A percentile compares a stretch with the other conserved stretches of the same genome.
phyloP scores from a whole-genome alignment of 2,888 invertebrate species.

The Proisotoma minuta region DNA sequence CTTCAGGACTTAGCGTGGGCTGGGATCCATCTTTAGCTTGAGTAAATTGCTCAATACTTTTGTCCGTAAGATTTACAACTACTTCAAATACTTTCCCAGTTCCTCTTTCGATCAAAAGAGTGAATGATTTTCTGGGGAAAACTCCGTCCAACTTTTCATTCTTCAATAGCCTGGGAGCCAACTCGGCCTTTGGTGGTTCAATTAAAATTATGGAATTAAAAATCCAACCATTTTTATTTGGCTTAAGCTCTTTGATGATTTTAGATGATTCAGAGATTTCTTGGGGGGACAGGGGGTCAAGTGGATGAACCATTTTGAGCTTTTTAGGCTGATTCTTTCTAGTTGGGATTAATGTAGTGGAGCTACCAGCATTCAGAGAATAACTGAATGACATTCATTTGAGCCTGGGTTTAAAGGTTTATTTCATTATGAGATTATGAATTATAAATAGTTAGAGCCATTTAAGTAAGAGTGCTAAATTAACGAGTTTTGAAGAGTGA shows the following conservation, averaged over 20 bases:
- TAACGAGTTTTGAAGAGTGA: too few relatives aligned
- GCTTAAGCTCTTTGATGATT: constrained; percentile 19
- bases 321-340: background rate
- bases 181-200: constrained; percentile 32
- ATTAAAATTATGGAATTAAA: constrained; percentile 38
- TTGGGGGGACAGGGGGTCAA: constrained; percentile 32
- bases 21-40: constrained; percentile 26
- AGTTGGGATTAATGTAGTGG: background rate
- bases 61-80: constrained; percentile 30
- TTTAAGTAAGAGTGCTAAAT: too few relatives aligned
- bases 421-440: too few relatives aligned
- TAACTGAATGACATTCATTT: too few relatives aligned
- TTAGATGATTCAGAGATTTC: constrained; percentile 29
- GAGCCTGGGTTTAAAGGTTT: too few relatives aligned
- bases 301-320: constrained; percentile 26
- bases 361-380: too few relatives aligned
- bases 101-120: constrained; percentile 30
- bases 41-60: constrained; percentile 27
- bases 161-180: constrained; percentile 21
- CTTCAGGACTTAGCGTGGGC: constrained; percentile 38
- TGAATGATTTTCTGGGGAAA: constrained; percentile 32
- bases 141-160: constrained; percentile 1
- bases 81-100: constrained; percentile 30
- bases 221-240: constrained; percentile 27
- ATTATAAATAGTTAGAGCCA: too few relatives aligned